Conservation (phyloP, 2,113 vertebrate species). For the Pterocles gutturalis region DNA sequence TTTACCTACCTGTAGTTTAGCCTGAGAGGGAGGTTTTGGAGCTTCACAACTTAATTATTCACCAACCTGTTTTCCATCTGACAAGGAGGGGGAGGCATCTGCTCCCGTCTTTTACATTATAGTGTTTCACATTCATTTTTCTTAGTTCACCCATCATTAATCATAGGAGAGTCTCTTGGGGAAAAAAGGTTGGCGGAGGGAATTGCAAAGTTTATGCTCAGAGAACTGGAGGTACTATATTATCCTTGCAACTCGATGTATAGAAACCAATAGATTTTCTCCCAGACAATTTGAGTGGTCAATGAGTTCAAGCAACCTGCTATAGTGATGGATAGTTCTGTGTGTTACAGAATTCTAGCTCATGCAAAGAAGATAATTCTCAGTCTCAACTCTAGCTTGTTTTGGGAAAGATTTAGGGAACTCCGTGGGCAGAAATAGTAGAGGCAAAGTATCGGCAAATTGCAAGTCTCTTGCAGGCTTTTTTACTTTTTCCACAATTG, state of each 20-base stretch:
- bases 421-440: not conserved
- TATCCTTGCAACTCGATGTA: conserved; percentile 8
- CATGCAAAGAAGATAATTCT: conserved; percentile 5
- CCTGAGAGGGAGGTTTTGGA: conserved; percentile 20
- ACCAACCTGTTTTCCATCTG: conserved; percentile 33
- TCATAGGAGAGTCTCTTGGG: conserved; percentile 38
- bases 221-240: conserved; percentile 28
- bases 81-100: conserved; percentile 34
- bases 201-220: conserved; percentile 19
- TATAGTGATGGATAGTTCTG: conserved; percentile 48
- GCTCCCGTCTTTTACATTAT: not conserved
- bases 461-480: not conserved
- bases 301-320: conserved; percentile 47
- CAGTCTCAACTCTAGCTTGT: not conserved
- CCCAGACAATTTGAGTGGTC: conserved; percentile 44
- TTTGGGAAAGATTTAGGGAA: not conserved
- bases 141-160: conserved; percentile 62
- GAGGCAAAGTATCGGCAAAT: not conserved
- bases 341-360: not conserved
- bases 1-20: conserved; percentile 13
- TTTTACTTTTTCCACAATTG: not conserved
- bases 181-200: not conserved
- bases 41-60: conserved; percentile 56
- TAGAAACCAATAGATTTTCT: conserved; percentile 51
- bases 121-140: conserved; percentile 51